Percentiles rank a stretch among this genome's conserved stretches.
Evolutionary conservation across 2,888 invertebrate species (phyloP).

Genomic region (Tyria jacobaeae): DNA sequence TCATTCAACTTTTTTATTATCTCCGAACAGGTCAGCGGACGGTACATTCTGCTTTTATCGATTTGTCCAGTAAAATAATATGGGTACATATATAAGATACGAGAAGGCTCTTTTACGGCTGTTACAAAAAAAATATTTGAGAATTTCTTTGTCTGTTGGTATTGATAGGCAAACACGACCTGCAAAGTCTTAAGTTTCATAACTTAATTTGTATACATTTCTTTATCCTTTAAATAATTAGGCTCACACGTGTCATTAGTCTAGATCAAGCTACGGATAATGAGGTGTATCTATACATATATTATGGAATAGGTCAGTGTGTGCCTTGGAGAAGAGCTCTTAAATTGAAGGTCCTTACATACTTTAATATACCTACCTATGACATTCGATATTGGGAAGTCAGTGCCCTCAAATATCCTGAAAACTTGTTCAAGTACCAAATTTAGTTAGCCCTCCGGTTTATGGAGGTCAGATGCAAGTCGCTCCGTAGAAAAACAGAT

Average conservation of each 20-base stretch:
- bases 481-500: no score
- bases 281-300: not conserved
- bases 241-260: no score
- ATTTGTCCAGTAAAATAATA: constrained; percentile 57
- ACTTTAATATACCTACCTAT: no score
- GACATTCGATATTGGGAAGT: no score
- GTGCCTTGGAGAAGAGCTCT: not conserved
- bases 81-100: constrained; percentile 44
- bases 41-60: constrained; percentile 54
- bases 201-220: no score
- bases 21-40: constrained; percentile 74
- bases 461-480: no score
- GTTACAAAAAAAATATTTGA: constrained; percentile 37
- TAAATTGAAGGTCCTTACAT: not conserved
- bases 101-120: constrained; percentile 26
- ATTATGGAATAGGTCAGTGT: not conserved
- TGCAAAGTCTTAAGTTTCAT: not conserved
- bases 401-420: no score
- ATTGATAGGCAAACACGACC: not conserved
- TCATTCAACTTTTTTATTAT: constrained; percentile 85
- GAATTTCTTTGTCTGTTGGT: constrained; percentile 20
- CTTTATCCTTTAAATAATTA: no score
- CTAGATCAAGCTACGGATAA: not conserved
- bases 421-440: no score
- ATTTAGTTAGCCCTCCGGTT: no score